phyloP scores from a whole-genome alignment of 2,797 vertebrate genomes.

The Sebastes glaucus region DNA sequence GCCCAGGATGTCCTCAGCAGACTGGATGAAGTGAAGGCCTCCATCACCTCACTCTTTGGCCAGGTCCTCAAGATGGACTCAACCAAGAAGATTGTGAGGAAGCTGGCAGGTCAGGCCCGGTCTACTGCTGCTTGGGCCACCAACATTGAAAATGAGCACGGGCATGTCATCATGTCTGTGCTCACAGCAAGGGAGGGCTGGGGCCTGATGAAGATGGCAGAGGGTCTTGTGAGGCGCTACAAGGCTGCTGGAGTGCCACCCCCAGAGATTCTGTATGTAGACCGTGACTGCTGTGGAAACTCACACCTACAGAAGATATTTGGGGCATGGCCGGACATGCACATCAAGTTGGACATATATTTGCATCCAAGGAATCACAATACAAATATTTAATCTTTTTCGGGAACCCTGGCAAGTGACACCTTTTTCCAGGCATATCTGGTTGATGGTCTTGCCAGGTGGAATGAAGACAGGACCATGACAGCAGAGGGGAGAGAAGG shows the following conservation, averaged over 20 bases:
- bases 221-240: too few species aligned
- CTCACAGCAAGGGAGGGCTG: constrained; percentile 16
- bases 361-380: neutral
- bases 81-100: neutral
- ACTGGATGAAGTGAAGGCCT: neutral
- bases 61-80: constrained; percentile 24
- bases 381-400: neutral
- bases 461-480: too few species aligned
- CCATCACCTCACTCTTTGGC: neutral
- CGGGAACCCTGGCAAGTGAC: neutral
- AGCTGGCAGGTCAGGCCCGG: neutral
- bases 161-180: neutral
- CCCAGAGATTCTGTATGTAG: too few species aligned
- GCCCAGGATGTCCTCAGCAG: neutral
- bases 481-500: too few species aligned
- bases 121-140: neutral
- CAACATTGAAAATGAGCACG: neutral
- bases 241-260: too few species aligned
- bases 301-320: too few species aligned
- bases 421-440: too few species aligned
- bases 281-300: too few species aligned
- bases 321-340: too few species aligned
- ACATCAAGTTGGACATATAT: neutral
- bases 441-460: too few species aligned
- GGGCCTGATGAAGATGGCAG: neutral